phyloP scores from a whole-genome alignment of 2,888 invertebrate genomes.

The Tetramorium bicarinatum region DNA sequence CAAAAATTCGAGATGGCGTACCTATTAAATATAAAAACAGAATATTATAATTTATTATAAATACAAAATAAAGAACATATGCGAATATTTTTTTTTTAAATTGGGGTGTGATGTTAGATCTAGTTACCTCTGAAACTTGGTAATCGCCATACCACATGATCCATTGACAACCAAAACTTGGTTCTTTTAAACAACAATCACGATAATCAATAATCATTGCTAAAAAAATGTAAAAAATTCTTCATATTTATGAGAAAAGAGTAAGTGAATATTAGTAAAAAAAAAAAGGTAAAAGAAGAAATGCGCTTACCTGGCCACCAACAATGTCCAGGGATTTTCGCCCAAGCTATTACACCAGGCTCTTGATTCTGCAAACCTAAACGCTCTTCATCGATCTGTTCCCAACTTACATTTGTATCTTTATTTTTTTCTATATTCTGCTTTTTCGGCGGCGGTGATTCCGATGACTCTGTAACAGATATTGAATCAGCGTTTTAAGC shows the following conservation, averaged over 20 bases:
- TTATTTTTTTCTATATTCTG: conserved; percentile 51
- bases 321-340: conserved; percentile 80
- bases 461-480: conserved; percentile 39
- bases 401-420: conserved; percentile 49
- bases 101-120: conserved; percentile 3
- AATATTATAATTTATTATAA: conserved; percentile 10
- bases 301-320: conserved; percentile 82
- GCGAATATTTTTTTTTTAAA: background rate
- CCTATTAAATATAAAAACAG: conserved; percentile 62
- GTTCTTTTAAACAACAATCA: conserved; percentile 81
- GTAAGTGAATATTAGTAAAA: background rate
- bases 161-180: conserved; percentile 82
- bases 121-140: conserved; percentile 80
- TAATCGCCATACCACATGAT: conserved; percentile 84
- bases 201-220: conserved; percentile 83
- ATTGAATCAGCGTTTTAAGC: background rate
- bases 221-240: conserved; percentile 55
- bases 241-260: background rate
- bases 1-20: conserved; percentile 75
- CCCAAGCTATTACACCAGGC: conserved; percentile 82
- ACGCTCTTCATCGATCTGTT: conserved; percentile 59
- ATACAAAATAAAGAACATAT: background rate
- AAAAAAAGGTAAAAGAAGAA: conserved; percentile 1
- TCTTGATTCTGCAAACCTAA: conserved; percentile 80
- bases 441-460: conserved; percentile 54